Evolutionary conservation across 2,113 vertebrate genomes (phyloP), one percentile per base, ranked within the genome.

Genomic region (Felis catus): DNA sequence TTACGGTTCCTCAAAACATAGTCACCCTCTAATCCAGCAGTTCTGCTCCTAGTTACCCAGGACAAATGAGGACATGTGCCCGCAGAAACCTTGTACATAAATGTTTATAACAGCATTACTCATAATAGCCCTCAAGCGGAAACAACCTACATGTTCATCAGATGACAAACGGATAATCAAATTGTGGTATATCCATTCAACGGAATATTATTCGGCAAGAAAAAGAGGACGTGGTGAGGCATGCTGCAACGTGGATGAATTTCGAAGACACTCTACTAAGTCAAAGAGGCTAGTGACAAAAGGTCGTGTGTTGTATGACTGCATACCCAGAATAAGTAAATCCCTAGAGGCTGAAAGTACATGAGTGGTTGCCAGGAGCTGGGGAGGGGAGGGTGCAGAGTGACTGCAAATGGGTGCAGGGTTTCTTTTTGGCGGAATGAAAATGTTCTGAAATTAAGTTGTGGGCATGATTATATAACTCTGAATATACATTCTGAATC

Each of bases 361-460:
- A 65, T 45, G 3, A 39, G 89, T 61, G 45, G n/a, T 65, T 83
- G 33, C 19, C 21, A 66, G 92, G 36, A 51, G 66, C 51, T 63
- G 48, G 51, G 55, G 58, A 76, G n/a, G 61, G 63, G 23, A 70
- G 18, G 21, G 2, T 16, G 29, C 27, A 51, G 48, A 66, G 55
- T 79, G 18, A 27, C 41, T 81, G 31, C 29, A 41, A 5, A n/a
- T 0, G 45, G 23, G 9, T 27, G 7, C 58, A 29, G 39, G 48
- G 41, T 58, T 95, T 91, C 89, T 91, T 84, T 92, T 55, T 36
- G 61, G 4, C 2, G 5, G 86, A 70, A 65, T 27, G 39, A 65
- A 91, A 79, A 61, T 89, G n/a, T 82, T 89, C 29, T 65, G 82
- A 85, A 94, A 68, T 82, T 51, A 78, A 92, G 8, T 63, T 48